These are phyloP conservation scores for Protomyctophum bolini DNA, from an alignment of 2,113 vertebrate species.

Conservation along the genomic window DNA sequence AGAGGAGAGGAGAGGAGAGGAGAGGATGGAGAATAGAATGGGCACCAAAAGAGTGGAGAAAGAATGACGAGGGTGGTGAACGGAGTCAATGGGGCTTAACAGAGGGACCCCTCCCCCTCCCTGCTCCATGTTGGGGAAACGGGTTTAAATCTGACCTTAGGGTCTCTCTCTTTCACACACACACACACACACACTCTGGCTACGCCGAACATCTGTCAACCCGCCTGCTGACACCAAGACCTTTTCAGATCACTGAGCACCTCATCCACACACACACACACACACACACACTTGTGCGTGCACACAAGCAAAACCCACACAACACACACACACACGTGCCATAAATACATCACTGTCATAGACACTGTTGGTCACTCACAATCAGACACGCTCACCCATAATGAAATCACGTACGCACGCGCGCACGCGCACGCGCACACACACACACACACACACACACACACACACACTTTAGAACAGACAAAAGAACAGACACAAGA, in stretches of 20 bases:
- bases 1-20: constrained; percentile 12
- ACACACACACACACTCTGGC: constrained; percentile 27
- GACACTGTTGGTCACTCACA: constrained; percentile 35
- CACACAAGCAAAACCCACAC: constrained; percentile 9
- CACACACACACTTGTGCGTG: constrained; percentile 12
- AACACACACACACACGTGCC: constrained; percentile 56
- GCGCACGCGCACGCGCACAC: constrained; percentile 1
- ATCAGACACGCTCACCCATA: neutral
- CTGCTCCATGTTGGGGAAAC: constrained; percentile 59
- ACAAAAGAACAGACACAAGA: neutral
- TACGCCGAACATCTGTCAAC: constrained; percentile 76
- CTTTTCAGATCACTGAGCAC: constrained; percentile 60
- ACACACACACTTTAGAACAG: neutral
- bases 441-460: neutral
- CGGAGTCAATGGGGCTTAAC: constrained; percentile 26
- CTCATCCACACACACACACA: constrained; percentile 27
- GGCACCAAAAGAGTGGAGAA: neutral
- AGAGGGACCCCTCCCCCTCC: constrained; percentile 49
- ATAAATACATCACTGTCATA: constrained; percentile 70
- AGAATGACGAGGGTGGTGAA: neutral
- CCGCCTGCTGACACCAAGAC: constrained; percentile 62
- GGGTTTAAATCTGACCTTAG: constrained; percentile 63
- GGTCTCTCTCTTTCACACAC: constrained; percentile 37
- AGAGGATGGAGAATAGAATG: no score
- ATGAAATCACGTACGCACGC: no score